Percentiles rank a stretch among this genome's conserved stretches.
These are phyloP conservation scores for Diplogasteroides magnus DNA, from an alignment of 1,140 invertebrate genomes.

Conservation along the genomic window DNA sequence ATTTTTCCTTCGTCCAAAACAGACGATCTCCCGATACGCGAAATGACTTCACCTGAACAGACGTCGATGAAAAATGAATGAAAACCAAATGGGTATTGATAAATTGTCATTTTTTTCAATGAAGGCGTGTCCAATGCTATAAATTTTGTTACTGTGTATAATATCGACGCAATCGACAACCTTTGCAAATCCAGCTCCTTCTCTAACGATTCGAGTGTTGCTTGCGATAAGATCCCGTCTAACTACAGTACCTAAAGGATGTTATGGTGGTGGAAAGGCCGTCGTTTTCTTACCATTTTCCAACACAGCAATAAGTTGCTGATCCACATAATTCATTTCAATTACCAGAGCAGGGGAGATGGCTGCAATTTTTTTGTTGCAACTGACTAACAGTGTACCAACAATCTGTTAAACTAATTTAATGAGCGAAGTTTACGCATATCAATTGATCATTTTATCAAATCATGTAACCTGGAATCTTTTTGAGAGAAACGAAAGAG, in stretches of 20 bases:
- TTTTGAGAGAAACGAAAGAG: background rate
- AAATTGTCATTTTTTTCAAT: background rate
- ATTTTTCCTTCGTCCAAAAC: conserved; percentile 16
- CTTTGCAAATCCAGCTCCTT: background rate
- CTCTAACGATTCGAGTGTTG: background rate
- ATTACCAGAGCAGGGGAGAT: background rate
- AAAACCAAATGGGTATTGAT: conserved; percentile 7
- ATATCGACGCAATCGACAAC: conserved; percentile 10
- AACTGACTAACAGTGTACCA: too few species aligned
- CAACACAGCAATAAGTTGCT: background rate
- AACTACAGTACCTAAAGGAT: background rate
- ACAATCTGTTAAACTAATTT: too few species aligned
- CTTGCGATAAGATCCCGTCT: background rate
- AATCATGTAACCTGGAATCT: too few species aligned
- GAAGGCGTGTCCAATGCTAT: background rate
- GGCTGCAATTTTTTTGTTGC: background rate
- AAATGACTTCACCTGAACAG: conserved; percentile 6
- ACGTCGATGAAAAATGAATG: background rate
- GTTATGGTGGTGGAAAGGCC: background rate
- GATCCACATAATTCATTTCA: background rate
- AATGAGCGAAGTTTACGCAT: too few species aligned
- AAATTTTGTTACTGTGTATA: conserved; percentile 14
- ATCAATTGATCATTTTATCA: too few species aligned
- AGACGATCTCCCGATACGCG: background rate
- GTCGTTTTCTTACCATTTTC: background rate